These are phyloP conservation scores for Diplolepis rosae DNA, from an alignment of 2,888 invertebrate genomes.

Conservation along the genomic window DNA sequence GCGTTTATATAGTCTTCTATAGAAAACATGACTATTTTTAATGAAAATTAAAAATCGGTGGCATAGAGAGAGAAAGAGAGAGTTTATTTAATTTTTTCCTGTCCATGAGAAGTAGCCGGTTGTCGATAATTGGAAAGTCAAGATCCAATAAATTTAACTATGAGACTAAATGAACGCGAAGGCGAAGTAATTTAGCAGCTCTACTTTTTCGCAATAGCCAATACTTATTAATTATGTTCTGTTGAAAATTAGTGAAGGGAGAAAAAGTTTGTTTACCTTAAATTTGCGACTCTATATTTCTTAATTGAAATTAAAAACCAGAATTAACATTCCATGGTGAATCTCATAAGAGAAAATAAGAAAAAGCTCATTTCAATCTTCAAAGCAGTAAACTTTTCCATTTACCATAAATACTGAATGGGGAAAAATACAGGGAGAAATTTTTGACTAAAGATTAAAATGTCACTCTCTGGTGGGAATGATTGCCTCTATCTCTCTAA, in stretches of 20 bases:
- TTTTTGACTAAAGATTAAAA: neutral
- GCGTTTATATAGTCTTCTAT: no score
- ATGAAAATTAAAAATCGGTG: neutral
- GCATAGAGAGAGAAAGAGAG: neutral
- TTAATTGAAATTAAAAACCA: neutral
- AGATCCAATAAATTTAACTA: neutral
- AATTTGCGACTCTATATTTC: neutral
- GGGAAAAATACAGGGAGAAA: neutral
- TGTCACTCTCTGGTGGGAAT: no score
- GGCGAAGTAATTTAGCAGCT: neutral
- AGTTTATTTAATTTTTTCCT: neutral
- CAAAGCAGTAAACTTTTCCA: neutral
- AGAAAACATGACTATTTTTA: neutral
- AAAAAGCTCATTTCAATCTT: neutral
- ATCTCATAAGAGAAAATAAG: neutral
- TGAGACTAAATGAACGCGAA: neutral
- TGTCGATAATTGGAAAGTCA: neutral
- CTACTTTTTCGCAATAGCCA: neutral
- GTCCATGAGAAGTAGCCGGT: neutral
- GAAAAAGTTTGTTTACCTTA: neutral
- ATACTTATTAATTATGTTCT: neutral
- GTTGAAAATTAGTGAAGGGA: neutral
- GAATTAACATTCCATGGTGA: conserved; percentile 1
- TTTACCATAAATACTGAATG: neutral
- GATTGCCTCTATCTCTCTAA: no score